Percentiles rank a stretch among this genome's conserved stretches.
These are phyloP conservation scores for Suncus etruscus DNA, from an alignment of 2,113 vertebrate species.

Conservation along the genomic window DNA sequence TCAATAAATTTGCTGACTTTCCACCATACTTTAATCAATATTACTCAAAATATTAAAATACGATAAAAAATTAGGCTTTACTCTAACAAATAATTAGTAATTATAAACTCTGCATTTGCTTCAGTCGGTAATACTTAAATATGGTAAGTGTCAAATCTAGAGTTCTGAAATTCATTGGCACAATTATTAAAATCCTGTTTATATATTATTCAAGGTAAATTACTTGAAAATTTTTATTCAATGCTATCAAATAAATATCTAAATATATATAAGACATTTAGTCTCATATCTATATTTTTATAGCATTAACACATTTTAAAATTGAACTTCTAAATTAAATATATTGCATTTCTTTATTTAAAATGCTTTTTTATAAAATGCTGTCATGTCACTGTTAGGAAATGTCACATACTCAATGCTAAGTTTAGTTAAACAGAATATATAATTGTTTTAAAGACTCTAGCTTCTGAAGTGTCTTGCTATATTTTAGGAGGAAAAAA, in stretches of 20 bases:
- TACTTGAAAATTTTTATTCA: neutral
- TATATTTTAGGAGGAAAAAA: neutral
- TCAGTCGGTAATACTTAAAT: neutral
- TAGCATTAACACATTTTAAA: neutral
- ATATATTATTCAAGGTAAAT: neutral
- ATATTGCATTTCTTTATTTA: neutral
- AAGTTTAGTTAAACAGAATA: neutral
- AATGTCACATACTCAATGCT: neutral
- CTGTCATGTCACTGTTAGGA: neutral
- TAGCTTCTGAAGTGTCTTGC: neutral
- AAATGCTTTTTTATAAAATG: neutral
- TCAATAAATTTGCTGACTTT: neutral
- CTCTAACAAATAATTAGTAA: neutral
- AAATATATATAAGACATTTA: slow-evolving; percentile 8
- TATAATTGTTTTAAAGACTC: neutral
- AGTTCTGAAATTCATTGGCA: neutral
- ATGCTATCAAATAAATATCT: neutral
- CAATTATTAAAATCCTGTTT: slow-evolving; percentile 17
- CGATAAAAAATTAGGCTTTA: neutral
- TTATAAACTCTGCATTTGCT: neutral
- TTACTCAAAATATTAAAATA: neutral
- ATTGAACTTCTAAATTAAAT: neutral
- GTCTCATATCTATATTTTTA: neutral
- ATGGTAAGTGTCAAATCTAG: neutral
- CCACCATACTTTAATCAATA: neutral